Evolutionary conservation across 2,113 vertebrate genomes (phyloP).

Genomic region (Psilopogon haemacephalus): DNA sequence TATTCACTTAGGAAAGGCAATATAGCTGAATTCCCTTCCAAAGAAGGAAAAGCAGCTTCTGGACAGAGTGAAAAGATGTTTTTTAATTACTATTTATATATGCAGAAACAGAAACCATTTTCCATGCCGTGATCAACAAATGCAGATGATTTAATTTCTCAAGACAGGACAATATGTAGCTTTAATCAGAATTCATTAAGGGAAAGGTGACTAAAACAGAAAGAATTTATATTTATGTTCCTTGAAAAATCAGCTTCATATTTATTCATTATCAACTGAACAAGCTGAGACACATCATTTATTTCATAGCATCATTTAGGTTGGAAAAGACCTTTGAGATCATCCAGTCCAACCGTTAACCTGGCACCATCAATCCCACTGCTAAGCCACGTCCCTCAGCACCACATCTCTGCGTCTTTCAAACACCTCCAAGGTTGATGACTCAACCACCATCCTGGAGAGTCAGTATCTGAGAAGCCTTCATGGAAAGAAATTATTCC

Average conservation of each 20-base stretch:
- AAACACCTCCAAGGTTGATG: too few species aligned
- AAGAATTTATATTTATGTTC: background rate
- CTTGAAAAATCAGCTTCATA: slow-evolving; percentile 22
- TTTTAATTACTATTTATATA: background rate
- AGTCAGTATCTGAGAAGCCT: too few species aligned
- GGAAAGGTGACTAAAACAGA: slow-evolving; percentile 22
- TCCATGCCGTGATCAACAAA: background rate
- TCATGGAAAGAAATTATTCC: too few species aligned
- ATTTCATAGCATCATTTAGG: background rate
- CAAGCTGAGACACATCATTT: background rate
- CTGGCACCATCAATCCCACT: too few species aligned
- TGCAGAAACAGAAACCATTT: background rate
- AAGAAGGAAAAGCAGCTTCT: background rate
- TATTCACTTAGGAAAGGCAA: background rate
- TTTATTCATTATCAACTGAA: slow-evolving; percentile 42
- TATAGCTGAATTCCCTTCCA: background rate
- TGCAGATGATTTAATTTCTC: slow-evolving; percentile 11
- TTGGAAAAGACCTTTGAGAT: too few species aligned
- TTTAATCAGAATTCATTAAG: slow-evolving; percentile 27
- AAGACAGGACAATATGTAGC: background rate
- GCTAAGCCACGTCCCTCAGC: too few species aligned
- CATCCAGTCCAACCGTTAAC: too few species aligned
- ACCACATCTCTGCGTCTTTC: too few species aligned
- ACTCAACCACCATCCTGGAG: too few species aligned
- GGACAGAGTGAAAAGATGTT: background rate